phyloP scores from a whole-genome alignment of 2,888 invertebrate genomes.

The Microplitis deprimator region DNA sequence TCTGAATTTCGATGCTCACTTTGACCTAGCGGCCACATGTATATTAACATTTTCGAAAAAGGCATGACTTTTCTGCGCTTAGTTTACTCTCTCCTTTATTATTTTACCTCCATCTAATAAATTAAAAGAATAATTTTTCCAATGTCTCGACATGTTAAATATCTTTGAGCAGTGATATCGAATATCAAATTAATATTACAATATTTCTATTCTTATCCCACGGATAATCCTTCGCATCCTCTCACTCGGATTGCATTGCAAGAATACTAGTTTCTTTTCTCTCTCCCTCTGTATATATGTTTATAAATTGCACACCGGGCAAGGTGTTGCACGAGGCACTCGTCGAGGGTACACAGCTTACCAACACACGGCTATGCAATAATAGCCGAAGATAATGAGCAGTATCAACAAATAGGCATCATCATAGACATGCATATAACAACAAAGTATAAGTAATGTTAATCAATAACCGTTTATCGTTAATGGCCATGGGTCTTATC shows the following conservation, averaged over 20 bases:
- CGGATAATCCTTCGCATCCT: constrained; percentile 9
- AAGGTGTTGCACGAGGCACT: background rate
- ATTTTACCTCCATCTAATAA: background rate
- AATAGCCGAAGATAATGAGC: constrained; percentile 15
- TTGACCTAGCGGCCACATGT: no score
- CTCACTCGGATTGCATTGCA: background rate
- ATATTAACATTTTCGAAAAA: no score
- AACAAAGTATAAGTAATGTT: background rate
- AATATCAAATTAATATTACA: constrained; percentile 1
- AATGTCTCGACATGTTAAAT: background rate
- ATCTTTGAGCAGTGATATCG: background rate
- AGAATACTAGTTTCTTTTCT: background rate
- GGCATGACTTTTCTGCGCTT: background rate
- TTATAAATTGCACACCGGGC: background rate
- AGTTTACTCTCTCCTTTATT: background rate
- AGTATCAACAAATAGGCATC: constrained; percentile 8
- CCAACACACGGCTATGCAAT: background rate
- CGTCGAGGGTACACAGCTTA: background rate
- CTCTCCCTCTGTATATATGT: background rate
- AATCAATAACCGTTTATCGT: background rate
- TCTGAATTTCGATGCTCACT: no score
- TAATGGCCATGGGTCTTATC: background rate
- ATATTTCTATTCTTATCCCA: background rate
- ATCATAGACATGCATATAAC: background rate
- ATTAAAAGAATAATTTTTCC: background rate